Base-by-base conservation (phyloP, 2,797 vertebrate genomes). In the Melanotaenia boesemani region DNA sequence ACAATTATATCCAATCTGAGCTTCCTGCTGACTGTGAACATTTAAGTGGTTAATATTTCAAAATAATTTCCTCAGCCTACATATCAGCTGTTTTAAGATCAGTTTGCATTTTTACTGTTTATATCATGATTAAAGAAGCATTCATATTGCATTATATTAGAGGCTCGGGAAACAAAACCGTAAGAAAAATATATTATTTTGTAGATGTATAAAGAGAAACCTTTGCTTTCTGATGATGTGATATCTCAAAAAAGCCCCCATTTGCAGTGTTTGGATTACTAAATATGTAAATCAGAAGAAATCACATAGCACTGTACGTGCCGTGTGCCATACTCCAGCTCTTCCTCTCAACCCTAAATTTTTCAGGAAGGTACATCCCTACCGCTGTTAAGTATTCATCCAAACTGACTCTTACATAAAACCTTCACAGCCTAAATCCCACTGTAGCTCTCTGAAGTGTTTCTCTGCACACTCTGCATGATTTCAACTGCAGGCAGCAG, bases 1-100 rank as follows among this genome's bases (percentile, higher is more conserved):
- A 4, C 57, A 60, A 72, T 72, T 76, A 68, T n/a, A 61, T 41
- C 61, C 59, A 72, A 61, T 72, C 60, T 72, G 44, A 72, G 54
- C 63, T 46, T 44, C 26, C 32, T 22, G 34, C 36, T 13, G 15
- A 2, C 64, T 6, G 37, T 18, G 30, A 34, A 32, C 59, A 60
- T 41, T 48, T 65, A 26, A 50, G 4, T n/a, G 9, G 22, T 73
- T 58, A 59, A 22, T 41, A 44, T 58, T 52, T 74, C 58, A 63
- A 59, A 52, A 63, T 41, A 20, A 55, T 62, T 34, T 44, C 58
- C 11, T 46, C 9, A n/a, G 11, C 2, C n/a, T 22, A 22, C 48
- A 9, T 48, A n/a, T 37, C 9, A 37, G 10, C 36, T 37, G 36
- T 37, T 37, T 37, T 37, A 37, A 37, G 36, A 37, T 37, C 10